Percentiles rank a stretch among this genome's conserved stretches.
These are phyloP conservation scores for Macrosoma leucophasiata DNA, from an alignment of 2,888 invertebrate species.

Conservation along the genomic window DNA sequence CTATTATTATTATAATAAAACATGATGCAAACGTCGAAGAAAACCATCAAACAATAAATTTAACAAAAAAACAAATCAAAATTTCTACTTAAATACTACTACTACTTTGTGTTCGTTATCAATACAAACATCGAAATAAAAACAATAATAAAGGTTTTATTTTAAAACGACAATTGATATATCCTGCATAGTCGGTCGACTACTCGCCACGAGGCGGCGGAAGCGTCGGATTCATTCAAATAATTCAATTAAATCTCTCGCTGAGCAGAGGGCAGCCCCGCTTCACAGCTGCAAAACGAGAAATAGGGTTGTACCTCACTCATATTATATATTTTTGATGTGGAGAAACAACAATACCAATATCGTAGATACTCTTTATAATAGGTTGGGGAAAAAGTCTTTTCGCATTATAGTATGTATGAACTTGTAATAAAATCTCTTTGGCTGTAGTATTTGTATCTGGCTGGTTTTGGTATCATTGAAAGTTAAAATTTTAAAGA, in stretches of 20 bases:
- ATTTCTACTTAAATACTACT: not conserved
- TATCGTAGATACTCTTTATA: too few species aligned
- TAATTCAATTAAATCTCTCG: conserved; percentile 70
- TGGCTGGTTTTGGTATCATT: too few species aligned
- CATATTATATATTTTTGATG: too few species aligned
- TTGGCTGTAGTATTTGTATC: too few species aligned
- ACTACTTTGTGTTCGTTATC: not conserved
- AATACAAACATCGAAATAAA: not conserved
- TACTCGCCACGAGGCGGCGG: conserved; percentile 48
- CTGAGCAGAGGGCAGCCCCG: conserved; percentile 56
- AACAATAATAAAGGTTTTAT: conserved; percentile 51
- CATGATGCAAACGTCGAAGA: too few species aligned
- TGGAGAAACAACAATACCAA: too few species aligned
- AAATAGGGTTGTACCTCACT: conserved; percentile 46
- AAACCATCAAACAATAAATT: not conserved
- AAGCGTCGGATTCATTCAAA: conserved; percentile 70
- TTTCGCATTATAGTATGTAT: too few species aligned
- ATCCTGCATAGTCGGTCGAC: conserved; percentile 51
- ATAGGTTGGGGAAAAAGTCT: too few species aligned
- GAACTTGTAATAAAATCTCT: too few species aligned
- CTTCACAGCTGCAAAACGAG: conserved; percentile 49
- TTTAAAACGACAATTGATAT: conserved; percentile 63
- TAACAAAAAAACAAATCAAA: not conserved
- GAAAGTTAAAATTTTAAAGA: too few species aligned
- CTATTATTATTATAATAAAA: too few species aligned